Evolutionary conservation across 2,113 vertebrate species (phyloP), one percentile per base, ranked within the genome.

Genomic region (Rynchops niger): DNA sequence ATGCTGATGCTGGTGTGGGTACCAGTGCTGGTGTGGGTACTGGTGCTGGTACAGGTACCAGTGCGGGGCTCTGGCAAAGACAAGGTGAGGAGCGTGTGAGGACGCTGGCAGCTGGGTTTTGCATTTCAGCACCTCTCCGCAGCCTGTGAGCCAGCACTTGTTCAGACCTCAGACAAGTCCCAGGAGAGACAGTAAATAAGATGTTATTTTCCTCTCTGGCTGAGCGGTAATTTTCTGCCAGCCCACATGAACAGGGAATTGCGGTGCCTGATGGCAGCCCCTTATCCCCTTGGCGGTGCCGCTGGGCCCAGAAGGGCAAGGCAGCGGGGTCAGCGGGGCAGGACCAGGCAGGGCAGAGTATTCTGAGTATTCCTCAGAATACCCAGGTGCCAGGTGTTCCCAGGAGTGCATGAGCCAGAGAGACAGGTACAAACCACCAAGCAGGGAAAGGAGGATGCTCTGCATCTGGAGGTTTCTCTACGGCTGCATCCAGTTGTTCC

Each of bases 201-300:
- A 89, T 91, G 91, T 93, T 95, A 80, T 97, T 96, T 96, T 95
- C 91, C 93, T 93, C 90, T 67, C 94, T 4, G 82, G 50, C 92
- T 95, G 87, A 96, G 92, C n/a, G 11, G 94, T 93, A 93, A 96
- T 95, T 95, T 94, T 95, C 94, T 96, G 90, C 92, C 96, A 96
- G 94, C 96, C 92, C 70, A 77, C 87, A 77, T 1, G 53, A 81
- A 86, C 72, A 11, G 92, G 66, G 95, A 94, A 85, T 88, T 92
- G 88, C 76, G 22, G 72, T 20, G 3, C 67, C 55, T 83, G 61
- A 90, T 86, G 5, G 4, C 79, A 80, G 12, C 25, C 38, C 79
- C 50, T 80, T 49, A 59, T 80, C 62, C 80, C 93, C 93, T 50
- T 5, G 67, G 93, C 4, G 2, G 59, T 25, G 78, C 34, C 1